Evolutionary conservation across 2,888 invertebrate genomes (phyloP), one percentile per base, ranked within the genome.

Genomic region (Xestia sexstrigata): DNA sequence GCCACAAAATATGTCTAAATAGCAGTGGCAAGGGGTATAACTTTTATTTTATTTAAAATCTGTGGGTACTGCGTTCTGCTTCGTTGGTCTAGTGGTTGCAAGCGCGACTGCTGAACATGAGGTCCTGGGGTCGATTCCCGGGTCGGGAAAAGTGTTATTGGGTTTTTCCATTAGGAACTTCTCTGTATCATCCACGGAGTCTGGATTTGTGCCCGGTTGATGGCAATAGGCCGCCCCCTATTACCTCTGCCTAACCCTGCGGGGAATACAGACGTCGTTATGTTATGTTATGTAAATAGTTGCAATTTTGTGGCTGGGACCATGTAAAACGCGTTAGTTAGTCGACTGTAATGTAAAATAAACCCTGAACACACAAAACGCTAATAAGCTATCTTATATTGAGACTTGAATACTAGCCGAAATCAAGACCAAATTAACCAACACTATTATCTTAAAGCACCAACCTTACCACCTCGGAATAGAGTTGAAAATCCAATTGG

Each of bases 361-460:
- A 65, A 80, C 15, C 13, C n/a, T 35, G 6, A 49, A 49, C 30
- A 42, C 45, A 62, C 52, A 55, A 66, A 62, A 39, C 65, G n/a
- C 42, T 76, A 80, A 83, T 74, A 74, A 74, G 58, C 70, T 26
- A 55, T 47, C 55, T 20, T 13, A 49, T 78, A 85, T 84, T 65
- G 82, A 81, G 74, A 66, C 45, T 71, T 74, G 49, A 73, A 62
- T 47, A 73, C 66, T 39, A 73, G 30, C 67, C 65, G 8, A 76
- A 84, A 77, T 76, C 45, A 47, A 35, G 15, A 47, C 63, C 52
- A 70, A 72, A 45, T 49, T 52, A 55, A 65, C 47, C 35, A 52
- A n/a, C 2, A 65, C 45, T 2, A 9, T 2, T 1, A 5, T 15
- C 42, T 9, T 1, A 17, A n/a, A 9, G 4, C 8, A 49, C 15